Evolutionary conservation across 2,888 invertebrate genomes (phyloP).

Genomic region (Apodemia hepburni): DNA sequence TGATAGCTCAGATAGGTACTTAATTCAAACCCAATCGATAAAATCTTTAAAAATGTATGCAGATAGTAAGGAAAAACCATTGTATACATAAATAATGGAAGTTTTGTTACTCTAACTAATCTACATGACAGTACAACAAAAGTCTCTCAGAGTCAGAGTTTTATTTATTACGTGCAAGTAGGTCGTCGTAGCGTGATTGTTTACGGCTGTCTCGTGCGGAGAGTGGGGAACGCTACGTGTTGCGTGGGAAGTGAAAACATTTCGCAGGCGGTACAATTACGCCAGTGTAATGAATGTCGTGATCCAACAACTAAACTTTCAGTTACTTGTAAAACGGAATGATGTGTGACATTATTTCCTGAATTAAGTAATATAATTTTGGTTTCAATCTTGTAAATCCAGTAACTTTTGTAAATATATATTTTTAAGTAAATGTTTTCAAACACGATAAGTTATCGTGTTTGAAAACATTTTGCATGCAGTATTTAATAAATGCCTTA

Average conservation of each 20-base stretch:
- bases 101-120: not conserved
- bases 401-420: no score
- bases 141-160: not conserved
- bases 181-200: constrained; percentile 7
- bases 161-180: constrained; percentile 8
- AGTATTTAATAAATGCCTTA: no score
- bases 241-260: constrained; percentile 7
- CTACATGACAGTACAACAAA: not conserved
- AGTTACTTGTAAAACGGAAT: not conserved
- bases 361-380: no score
- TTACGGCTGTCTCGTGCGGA: constrained; percentile 3
- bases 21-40: no score
- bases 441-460: no score
- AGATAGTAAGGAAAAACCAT: no score
- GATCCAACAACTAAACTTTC: not conserved
- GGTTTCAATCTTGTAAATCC: no score
- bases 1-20: no score
- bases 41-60: no score
- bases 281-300: not conserved
- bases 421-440: no score
- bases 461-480: no score
- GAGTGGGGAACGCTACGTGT: not conserved
- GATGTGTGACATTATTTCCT: not conserved
- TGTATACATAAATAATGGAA: no score
- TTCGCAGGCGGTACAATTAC: not conserved